Base-by-base conservation (phyloP, 2,888 invertebrate genomes). In the Cephus pulcher region DNA sequence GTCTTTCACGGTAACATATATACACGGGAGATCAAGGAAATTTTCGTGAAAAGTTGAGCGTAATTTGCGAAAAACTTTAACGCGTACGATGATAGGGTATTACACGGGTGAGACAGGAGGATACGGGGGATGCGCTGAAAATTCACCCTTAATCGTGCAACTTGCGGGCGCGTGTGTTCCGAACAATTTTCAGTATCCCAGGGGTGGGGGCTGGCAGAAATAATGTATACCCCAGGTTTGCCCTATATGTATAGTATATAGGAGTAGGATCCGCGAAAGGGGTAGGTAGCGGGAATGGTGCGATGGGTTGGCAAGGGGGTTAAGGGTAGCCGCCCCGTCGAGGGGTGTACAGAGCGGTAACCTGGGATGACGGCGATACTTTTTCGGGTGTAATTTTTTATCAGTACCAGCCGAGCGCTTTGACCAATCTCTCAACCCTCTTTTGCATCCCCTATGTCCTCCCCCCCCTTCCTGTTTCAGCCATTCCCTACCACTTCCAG, bases 311-410 rank as follows among this genome's bases (percentile, higher is more conserved):
- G 76, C 73, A 78, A 75, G 76, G 81, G 37, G 77, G 78, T 78
- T 75, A 77, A 35, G 79, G 81, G 77, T 79, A 68, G 81, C 78
- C 37, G 78, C 76, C 70, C 70, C 75, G 80, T 76, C 76, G 37
- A 35, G 80, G 76, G 82, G 82, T 81, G 82, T 83, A 15, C 56
- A 23, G 56, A 23, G 56, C 23, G 15, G 15, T 4, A 82, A 80
- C 80, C 81, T 80, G 82, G 83, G 83, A 84, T 80, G 85, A 87
- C 80, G 85, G 85, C 86, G 86, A 87, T 88, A 88, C 86, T 86
- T 89, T 88, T 88, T 87, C 86, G 86, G 84, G 85, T 87, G 87
- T 89, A 89, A 89, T 89, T 89, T 89, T 89, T 90, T 89, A 88
- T 89, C 89, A 87, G 87, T 86, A 86, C 85, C 75, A 77, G 84